phyloP scores from a whole-genome alignment of 2,113 vertebrate genomes.

The Phalacrocorax carbo region DNA sequence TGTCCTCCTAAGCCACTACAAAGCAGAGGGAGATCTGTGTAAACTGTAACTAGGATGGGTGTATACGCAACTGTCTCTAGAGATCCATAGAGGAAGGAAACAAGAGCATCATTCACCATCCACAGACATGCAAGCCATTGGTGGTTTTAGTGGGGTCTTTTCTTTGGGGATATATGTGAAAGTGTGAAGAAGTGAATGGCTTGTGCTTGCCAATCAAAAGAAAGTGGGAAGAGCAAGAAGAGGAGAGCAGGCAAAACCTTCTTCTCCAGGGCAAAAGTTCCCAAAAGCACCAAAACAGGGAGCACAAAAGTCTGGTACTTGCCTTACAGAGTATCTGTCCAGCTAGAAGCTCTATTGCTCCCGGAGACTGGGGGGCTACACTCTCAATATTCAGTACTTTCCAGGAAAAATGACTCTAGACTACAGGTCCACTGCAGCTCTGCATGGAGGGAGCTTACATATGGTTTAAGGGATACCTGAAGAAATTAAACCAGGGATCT shows the following conservation, averaged over 20 bases:
- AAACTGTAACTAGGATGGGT: neutral
- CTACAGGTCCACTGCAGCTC: neutral
- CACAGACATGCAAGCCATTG: neutral
- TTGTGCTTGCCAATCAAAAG: neutral
- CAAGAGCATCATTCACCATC: neutral
- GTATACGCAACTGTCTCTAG: neutral
- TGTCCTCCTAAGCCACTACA: neutral
- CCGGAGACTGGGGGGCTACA: neutral
- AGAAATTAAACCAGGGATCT: neutral
- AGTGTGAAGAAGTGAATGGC: neutral
- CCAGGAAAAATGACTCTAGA: neutral
- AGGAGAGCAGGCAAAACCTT: neutral
- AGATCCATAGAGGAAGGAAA: neutral
- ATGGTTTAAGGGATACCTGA: neutral
- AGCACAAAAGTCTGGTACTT: neutral
- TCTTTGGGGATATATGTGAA: neutral
- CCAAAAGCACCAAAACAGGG: neutral
- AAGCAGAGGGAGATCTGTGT: neutral
- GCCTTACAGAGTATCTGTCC: neutral
- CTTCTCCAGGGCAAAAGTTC: neutral
- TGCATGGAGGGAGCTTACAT: neutral
- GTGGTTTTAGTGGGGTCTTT: neutral
- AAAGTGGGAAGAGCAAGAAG: neutral
- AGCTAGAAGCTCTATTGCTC: neutral
- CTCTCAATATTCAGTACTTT: neutral